Conservation (phyloP, 2,888 invertebrate species). For the Adela reaumurella region DNA sequence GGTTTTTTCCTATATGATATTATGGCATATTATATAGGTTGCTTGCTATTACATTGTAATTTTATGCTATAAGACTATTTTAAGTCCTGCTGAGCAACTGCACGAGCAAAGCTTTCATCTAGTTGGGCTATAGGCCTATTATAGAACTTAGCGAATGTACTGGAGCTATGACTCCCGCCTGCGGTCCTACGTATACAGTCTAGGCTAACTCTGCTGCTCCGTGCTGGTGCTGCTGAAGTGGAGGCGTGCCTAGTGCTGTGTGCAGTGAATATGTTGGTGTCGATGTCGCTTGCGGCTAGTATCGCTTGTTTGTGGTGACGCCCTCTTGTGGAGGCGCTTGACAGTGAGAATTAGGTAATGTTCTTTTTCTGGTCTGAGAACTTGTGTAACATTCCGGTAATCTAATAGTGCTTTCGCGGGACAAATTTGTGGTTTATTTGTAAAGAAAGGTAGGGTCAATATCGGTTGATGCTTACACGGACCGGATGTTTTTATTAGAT, state of each 20-base stretch:
- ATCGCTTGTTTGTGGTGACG: conserved; percentile 8
- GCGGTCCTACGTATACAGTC: conserved; percentile 12
- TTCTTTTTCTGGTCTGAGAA: not conserved
- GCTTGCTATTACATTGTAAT: too few relatives aligned
- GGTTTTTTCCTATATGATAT: too few relatives aligned
- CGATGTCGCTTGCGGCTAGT: conserved; percentile 9
- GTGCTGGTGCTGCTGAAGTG: conserved; percentile 13
- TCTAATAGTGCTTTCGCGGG: too few relatives aligned
- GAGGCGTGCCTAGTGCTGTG: conserved; percentile 15
- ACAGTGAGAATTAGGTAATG: conserved; percentile 6
- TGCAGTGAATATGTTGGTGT: conserved; percentile 7
- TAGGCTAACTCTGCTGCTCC: conserved; percentile 11
- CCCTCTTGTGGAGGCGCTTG: conserved; percentile 7
- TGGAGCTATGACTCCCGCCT: conserved; percentile 12
- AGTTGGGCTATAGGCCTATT: conserved; percentile 7
- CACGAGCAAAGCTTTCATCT: too few relatives aligned
- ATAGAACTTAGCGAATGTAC: conserved; percentile 13
- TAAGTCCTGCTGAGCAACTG: too few relatives aligned
- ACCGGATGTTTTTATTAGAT: conserved; percentile 9
- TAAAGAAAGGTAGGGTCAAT: conserved; percentile 2
- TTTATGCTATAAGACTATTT: too few relatives aligned
- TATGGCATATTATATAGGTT: too few relatives aligned
- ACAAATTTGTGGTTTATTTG: conserved; percentile 6
- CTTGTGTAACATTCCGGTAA: too few relatives aligned
- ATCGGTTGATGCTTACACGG: conserved; percentile 4